Base-by-base conservation (phyloP, 1,140 invertebrate genomes). In the Trachymyrmex septentrionalis region DNA sequence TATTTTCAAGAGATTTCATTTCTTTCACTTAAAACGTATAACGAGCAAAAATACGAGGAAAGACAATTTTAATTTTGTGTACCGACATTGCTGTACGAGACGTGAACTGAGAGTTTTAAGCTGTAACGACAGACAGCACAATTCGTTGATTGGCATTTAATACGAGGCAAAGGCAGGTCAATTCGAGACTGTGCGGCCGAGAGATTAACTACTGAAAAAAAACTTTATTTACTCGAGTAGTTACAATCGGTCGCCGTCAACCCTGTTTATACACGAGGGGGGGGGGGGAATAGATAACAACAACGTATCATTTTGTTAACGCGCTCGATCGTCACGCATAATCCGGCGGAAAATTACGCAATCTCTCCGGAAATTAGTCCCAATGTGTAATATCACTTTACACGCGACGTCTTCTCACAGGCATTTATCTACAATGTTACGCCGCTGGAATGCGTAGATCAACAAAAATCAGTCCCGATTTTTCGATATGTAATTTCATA, bases 291-390 rank as follows among this genome's bases (percentile, higher is more conserved):
- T 4, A 30, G 69, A 50, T 84, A 63, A 75, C 80, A 73, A 84
- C 80, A 75, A 73, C 24, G 55, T 73, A 75, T 84, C 69, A 75
- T 84, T 84, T 61, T 61, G 55, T 75, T 73, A 82, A 71, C 86
- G 67, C 82, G 75, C 82, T 89, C 48, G 81, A 86, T 84, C 59
- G 71, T 48, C 71, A 55, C 85, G 64, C 71, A 80, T 87, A 84
- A 86, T 67, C 30, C 71, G 21, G n/a, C 34, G 30, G 84, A 73
- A 61, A 77, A 90, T 90, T 89, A 89, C 50, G 87, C 85, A 90
- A 90, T 90, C 88, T 90, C 88, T 75, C 44, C 87, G 67, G 72
- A 87, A 87, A 89, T 89, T 90, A 86, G 61, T 66, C 44, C 12
- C 69, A 67, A 53, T 50, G 38, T 61, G 61, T 73, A 85, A 72